Percentiles rank a stretch among this genome's conserved stretches.
Evolutionary conservation across 2,113 vertebrate genomes (phyloP).

Genomic region (Setophaga coronata): DNA sequence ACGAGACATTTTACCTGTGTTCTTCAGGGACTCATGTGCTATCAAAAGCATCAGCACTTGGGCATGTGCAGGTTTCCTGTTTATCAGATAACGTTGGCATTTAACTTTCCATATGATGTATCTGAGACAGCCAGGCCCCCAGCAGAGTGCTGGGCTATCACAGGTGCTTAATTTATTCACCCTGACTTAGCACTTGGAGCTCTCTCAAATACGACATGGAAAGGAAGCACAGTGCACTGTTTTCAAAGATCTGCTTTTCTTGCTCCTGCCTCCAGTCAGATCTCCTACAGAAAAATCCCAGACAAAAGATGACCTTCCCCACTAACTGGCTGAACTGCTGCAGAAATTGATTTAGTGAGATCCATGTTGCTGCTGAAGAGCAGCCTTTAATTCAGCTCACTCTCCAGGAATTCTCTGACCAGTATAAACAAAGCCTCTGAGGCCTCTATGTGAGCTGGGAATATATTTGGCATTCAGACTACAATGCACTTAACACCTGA

Average conservation of each 20-base stretch:
- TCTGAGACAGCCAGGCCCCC: neutral
- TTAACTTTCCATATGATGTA: neutral
- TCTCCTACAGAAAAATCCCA: neutral
- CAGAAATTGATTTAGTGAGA: neutral
- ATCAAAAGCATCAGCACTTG: neutral
- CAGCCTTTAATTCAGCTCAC: neutral
- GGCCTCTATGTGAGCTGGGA: neutral
- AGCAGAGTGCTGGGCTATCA: neutral
- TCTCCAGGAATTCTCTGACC: neutral
- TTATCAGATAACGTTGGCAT: neutral
- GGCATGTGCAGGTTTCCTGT: neutral
- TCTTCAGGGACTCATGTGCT: neutral
- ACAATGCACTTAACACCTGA: neutral
- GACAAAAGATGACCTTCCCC: neutral
- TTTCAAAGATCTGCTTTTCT: neutral
- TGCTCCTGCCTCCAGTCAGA: neutral
- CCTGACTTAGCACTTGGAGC: neutral
- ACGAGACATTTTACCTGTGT: neutral
- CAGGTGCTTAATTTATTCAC: neutral
- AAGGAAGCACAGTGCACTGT: neutral
- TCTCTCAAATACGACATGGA: neutral
- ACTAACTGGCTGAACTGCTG: neutral
- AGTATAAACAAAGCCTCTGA: neutral
- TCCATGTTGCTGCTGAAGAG: neutral
- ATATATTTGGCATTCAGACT: neutral